Evolutionary conservation across 2,797 vertebrate species (phyloP), one percentile per base, ranked within the genome.

Genomic region (Sebastes aleutianus): DNA sequence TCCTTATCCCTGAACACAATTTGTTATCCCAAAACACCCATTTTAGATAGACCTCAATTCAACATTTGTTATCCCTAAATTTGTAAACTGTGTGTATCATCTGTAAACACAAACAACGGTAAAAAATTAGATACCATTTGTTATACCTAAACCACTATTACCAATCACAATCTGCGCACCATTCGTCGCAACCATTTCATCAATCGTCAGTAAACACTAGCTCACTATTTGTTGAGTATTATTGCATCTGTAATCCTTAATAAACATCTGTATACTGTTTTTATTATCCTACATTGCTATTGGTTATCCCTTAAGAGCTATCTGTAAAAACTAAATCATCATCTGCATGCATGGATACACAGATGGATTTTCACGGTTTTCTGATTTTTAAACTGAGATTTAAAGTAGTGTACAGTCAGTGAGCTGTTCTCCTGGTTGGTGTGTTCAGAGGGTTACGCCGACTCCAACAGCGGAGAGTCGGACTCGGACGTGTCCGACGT

Each of bases 381-480:
- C 18, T 11, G 13, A 59, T 3, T 16, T 5, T 10, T 54, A 1
- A 31, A 11, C 26, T 18, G 56, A 26, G 14, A 29, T 59, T 20
- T 61, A 0, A 31, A 61, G 9, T 58, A 14, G 22, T 24, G 6
- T 36, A 22, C 12, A 22, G 11, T 36, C 1, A 36, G 6, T 36
- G 22, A 54, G 5, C 9, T 61, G 2, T 54, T 59, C 34, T n/a
- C n/a, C 20, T 26, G n/a, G 32, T 18, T 10, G 47, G 1, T 47
- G 39, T 80, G 61, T 14, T 58, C 92, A 98, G 98, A 98, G 74
- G 96, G 97, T 2, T 96, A 96, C 4, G 92, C 96, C 0, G 97
- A 99, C 91, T 99, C 98, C 14, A 97, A 97, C 92, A 99, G 98
- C 7, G 98, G 98, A 34, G 98, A 98, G 89, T 96, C 95, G 0